Evolutionary conservation across 2,113 vertebrate species (phyloP), one percentile per base, ranked within the genome.

Genomic region (Aix galericulata): DNA sequence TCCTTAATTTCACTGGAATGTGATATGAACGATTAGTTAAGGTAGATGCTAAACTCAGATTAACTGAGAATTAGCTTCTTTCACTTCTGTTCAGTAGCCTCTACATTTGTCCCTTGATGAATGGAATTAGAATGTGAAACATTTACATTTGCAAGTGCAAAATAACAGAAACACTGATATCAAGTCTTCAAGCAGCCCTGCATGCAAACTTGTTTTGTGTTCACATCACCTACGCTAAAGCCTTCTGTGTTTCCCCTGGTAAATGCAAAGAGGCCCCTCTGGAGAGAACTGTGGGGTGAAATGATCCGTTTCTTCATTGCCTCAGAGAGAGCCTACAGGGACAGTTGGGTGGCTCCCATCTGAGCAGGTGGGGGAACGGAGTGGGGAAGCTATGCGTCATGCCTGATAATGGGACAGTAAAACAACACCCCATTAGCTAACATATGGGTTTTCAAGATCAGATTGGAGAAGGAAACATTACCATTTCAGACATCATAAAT

Each of bases 211-310:
- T 52, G 8, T 22, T 71, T 78, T 34, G 23, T 52, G 56, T 36
- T 89, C n/a, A 31, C 4, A 14, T 40, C 40, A 63, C 17, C 11
- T 11, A 48, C 36, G 34, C 36, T 56, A 5, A 75, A 63, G 16
- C 25, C 9, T 40, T 8, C 1, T 0, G 15, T 20, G 11, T 15
- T 84, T 8, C 6, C 23, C 32, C 0, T 1, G 56, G 17, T 20
- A 69, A 86, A 83, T 27, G 29, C 44, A 68, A 66, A 48, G 17
- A 9, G 5, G 27, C 34, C 14, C 4, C 17, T 77, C 44, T 66
- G 60, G 50, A 62, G 20, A 69, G 12, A 60, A 77, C 36, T 3
- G 6, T 2, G 14, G 14, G 38, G 34, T 75, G n/a, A 86, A 14
- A 2, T 20, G 60, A 58, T 22, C 46, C 56, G 0, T 56, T 46